Base-by-base conservation (phyloP, 23 tunicate genomes). In the Phallusia fumigata region DNA sequence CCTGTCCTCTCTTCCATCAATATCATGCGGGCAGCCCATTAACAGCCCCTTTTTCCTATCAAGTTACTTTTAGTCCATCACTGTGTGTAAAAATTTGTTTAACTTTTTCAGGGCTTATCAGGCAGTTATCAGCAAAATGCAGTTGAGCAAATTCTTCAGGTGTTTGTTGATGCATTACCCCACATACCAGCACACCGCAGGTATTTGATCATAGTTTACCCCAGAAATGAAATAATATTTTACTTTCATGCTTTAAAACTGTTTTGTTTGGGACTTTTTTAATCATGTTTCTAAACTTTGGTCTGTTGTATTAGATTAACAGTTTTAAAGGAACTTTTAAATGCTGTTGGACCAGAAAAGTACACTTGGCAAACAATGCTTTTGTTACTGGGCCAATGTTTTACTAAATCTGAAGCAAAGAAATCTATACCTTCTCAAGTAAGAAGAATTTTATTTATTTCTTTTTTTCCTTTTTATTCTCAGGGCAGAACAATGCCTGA, bases 111-210 rank as follows among this genome's bases (percentile, higher is more conserved):
- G 69, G 69, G 11, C 28, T 58, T 16, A 58, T 21, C 26, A 13
- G 69, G 28, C 26, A 58, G 69, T 8, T 16, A 58, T 21, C 69
- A 58, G 69, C 69, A 58, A 58, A 80, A 83, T 40, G 33, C 84
- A 18, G 90, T 91, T 22, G 51, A 81, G n/a, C 72, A 78, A 44
- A 86, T 91, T 52, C 53, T 91, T 0, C 90, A 80, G 6, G 90
- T 91, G 35, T 91, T 91, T 86, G 96, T 91, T 18, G 96, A 91
- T 77, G 85, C 90, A 15, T 35, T 82, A 0, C 84, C 87, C 2
- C 90, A 86, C 52, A 86, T 91, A 31, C 96, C 96, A 50, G 32
- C 87, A 0, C 96, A 91, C 40, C 65, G 96, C 78, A 86, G 90
- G 90, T 86, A 45, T 18, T 72, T 0, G 18, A 78, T 11, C 15